Evolutionary conservation across 2,888 invertebrate species (phyloP), one percentile per base, ranked within the genome.

Genomic region (Eupithecia subumbrata): DNA sequence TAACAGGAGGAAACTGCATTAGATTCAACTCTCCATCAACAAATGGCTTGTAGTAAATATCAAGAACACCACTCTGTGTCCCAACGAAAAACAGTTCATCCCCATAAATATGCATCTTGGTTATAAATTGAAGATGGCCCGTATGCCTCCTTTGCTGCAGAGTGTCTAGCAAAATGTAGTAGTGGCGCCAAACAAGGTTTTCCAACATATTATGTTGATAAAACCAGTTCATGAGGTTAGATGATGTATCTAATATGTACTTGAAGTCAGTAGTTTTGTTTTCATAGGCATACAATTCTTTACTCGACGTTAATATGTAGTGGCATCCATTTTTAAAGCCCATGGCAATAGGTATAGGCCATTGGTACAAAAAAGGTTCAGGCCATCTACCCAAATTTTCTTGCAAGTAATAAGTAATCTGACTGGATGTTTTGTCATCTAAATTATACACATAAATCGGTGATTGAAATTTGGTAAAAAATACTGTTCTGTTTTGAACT

Each of bases 31-130:
- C 83, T 1, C 87, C 91, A 0, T 82, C 73, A 0, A 78, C 72
- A 30, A 87, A 90, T 0, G 93, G 92, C 16, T 86, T 83, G 37
- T 92, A 86, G 79, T 92, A 94, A 9, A 94, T 91, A 1, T 86
- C 80, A 0, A 94, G 74, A 0, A 91, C 87, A 0, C 94, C 93
- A 84, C 84, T 90, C 18, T 88, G 89, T 0, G 90, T 88, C 0
- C 94, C 94, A 5, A 94, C 87, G 8, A 94, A 92, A 22, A 88
- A 88, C 0, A 75, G 25, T 0, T 90, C 81, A 16, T 94, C 89
- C 3, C 92, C 92, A 1, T 94, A 94, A 0, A 85, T 82, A 16
- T 86, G 81, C 7, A 92, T 83, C 0, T 86, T 85, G 0, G 89
- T 84, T 18, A 93, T 89, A 71, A 91, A 88, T 12, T 86, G 81